Evolutionary conservation across 2,888 invertebrate species (phyloP), one percentile per base, ranked within the genome.

Genomic region (Frankliniella intonsa): DNA sequence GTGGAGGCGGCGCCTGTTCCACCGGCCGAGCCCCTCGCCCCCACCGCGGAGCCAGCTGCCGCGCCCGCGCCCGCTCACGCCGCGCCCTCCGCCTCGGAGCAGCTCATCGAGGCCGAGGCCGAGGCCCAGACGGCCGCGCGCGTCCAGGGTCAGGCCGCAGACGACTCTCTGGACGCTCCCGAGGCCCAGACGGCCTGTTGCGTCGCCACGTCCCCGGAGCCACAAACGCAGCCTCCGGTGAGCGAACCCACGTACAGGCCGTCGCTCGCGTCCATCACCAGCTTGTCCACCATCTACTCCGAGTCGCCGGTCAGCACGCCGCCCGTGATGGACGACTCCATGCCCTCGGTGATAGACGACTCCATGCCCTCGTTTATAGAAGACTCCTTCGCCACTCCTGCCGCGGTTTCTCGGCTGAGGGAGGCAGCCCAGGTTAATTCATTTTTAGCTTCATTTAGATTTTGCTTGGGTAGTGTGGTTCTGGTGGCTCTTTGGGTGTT

Each of bases 251-350:
- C 10, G 11, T 8, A 7, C 69, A 76, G 69, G 22, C 69, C 69
- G 11, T 76, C 69, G 0, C 22, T 76, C 9, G 69, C 25, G 25
- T 76, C 69, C 69, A 12, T 25, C 25, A 76, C 69, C 22, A 76
- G 69, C 69, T 12, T 76, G 25, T 76, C 69, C 11, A 76, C 69
- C 69, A 76, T 76, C 69, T 76, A 76, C 69, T 76, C 69, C 22
- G 22, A 76, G 9, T 76, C 69, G 22, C 69, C 69, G 11, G 9
- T 76, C 14, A 62, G 7, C 62, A 19, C 62, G 7, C 62, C 62
- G 62, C 19, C 19, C 3, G 14, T 62, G 3, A 38, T 38, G 38
- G 38, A 38, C 38, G 38, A 38, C 38, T 38, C 38, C 3, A 5
- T 5, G 14, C 62, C 14, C 1, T 62, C 62, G 14, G 14, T 5